Percentiles rank a stretch among this genome's conserved stretches.
phyloP scores from a whole-genome alignment of 1,140 invertebrate species.

The Penaeus chinensis region DNA sequence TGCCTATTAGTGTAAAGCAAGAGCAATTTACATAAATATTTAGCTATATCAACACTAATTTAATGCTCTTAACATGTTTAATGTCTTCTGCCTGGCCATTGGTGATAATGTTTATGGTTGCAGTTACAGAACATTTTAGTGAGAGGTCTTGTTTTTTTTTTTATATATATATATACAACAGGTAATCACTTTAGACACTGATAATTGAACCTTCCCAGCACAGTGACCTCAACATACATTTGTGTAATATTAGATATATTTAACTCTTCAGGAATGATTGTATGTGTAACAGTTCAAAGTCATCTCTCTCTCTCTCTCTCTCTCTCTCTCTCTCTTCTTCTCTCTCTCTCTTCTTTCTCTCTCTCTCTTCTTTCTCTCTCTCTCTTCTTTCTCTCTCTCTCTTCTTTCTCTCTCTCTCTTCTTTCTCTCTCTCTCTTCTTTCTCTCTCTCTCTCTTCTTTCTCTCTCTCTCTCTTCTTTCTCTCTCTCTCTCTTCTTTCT shows the following conservation, averaged over 20 bases:
- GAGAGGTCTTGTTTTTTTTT: too few relatives aligned
- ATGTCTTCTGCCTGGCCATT: too few relatives aligned
- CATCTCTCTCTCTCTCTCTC: constrained; percentile 23
- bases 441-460: not conserved
- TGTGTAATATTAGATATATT: not conserved
- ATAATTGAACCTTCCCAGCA: too few relatives aligned
- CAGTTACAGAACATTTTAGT: too few relatives aligned
- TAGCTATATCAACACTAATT: too few relatives aligned
- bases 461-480: not conserved
- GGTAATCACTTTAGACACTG: too few relatives aligned
- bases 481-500: not conserved
- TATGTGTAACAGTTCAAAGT: not conserved
- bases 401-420: not conserved
- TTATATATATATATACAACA: too few relatives aligned
- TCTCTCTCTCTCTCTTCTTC: constrained; percentile 13
- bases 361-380: constrained; percentile 22
- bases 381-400: constrained; percentile 13
- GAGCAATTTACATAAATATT: too few relatives aligned
- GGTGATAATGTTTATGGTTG: too few relatives aligned
- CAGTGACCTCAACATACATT: too few relatives aligned
- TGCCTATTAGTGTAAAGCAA: too few relatives aligned
- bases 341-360: constrained; percentile 8
- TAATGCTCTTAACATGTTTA: too few relatives aligned
- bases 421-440: not conserved
- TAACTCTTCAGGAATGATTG: not conserved